Conservation (phyloP, 2,888 invertebrate genomes). For the Ormyrus labotus region DNA sequence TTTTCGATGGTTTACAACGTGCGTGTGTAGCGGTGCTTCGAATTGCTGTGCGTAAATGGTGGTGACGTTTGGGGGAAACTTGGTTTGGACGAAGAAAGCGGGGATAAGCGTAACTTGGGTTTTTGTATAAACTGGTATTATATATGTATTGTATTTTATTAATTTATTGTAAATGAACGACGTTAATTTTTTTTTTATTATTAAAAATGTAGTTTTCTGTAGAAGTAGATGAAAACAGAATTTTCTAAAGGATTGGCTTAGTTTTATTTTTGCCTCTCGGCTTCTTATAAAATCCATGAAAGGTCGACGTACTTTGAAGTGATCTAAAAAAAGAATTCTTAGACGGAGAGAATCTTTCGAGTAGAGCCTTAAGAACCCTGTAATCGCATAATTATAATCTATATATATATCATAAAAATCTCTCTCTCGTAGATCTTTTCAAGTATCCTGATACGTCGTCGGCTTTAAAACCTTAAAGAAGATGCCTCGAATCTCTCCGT, state of each 20-base stretch:
- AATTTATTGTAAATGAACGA: no score
- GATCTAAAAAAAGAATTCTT: background rate
- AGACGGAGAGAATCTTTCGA: background rate
- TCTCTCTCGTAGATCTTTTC: background rate
- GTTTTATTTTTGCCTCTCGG: background rate
- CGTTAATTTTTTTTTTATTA: no score
- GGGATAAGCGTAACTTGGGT: no score
- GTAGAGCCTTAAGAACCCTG: conserved; percentile 4
- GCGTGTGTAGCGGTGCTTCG: no score
- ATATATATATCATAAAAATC: background rate
- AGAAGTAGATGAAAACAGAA: no score
- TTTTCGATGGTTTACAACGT: no score
- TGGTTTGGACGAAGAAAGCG: no score
- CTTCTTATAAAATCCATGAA: conserved; percentile 7
- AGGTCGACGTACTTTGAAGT: background rate
- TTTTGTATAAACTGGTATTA: no score
- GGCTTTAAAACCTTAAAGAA: background rate
- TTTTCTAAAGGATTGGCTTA: background rate
- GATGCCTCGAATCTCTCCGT: background rate
- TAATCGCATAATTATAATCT: conserved; percentile 23
- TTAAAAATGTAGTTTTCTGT: no score
- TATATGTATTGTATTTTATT: no score
- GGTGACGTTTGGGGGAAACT: no score
- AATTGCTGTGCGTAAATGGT: no score
- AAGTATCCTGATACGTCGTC: background rate